Evolutionary conservation across 2,888 invertebrate species (phyloP).

Genomic region (Odontothrips loti): DNA sequence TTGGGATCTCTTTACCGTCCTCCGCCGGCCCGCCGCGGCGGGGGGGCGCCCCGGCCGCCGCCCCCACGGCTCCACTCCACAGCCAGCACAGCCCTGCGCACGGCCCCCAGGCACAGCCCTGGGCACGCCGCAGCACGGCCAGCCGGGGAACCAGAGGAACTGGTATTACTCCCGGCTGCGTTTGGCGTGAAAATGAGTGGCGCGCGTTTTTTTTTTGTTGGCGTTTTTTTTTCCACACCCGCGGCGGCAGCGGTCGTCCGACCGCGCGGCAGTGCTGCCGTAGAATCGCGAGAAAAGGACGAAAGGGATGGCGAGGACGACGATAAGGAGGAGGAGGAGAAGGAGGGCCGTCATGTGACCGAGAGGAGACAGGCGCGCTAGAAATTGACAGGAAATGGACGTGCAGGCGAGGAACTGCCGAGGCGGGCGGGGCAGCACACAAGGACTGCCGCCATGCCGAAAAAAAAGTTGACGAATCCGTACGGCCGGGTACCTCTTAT

Average conservation of each 20-base stretch:
- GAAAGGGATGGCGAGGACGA: not conserved
- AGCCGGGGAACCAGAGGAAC: too few relatives aligned
- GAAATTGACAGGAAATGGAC: slow-evolving; percentile 21
- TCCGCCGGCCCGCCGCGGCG: not conserved
- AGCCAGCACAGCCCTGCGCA: not conserved
- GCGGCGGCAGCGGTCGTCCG: not conserved
- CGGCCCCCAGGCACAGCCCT: too few relatives aligned
- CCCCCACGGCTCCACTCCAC: not conserved
- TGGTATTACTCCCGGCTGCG: not conserved
- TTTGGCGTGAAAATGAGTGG: not conserved
- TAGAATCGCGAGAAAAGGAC: not conserved
- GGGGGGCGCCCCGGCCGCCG: not conserved
- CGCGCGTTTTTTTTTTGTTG: not conserved
- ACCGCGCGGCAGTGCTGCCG: not conserved
- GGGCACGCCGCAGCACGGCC: too few relatives aligned
- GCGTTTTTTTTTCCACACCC: too few relatives aligned
- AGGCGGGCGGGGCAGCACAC: not conserved
- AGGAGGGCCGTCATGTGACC: too few relatives aligned
- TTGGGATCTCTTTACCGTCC: not conserved
- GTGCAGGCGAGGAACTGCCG: not conserved
- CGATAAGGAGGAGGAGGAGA: too few relatives aligned
- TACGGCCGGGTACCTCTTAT: too few relatives aligned
- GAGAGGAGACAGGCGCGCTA: not conserved
- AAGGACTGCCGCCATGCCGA: too few relatives aligned
- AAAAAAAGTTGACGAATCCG: too few relatives aligned